Evolutionary conservation across 2,797 vertebrate species (phyloP), one percentile per base, ranked within the genome.

Genomic region (Micrastur ruficollis): DNA sequence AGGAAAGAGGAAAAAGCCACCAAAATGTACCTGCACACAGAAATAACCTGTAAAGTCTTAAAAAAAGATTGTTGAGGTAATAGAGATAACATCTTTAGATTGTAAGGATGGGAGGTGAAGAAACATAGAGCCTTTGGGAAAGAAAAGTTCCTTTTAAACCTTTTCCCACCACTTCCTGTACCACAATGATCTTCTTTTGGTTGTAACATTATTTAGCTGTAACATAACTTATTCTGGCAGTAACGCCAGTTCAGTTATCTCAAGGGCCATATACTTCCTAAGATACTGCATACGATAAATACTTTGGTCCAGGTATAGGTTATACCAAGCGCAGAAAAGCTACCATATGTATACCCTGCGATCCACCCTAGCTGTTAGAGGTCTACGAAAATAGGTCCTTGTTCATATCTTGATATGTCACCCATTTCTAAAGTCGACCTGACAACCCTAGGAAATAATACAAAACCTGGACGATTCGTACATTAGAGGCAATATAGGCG

Each of bases 141-240:
- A 58, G 63, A 50, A 75, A 92, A 79, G 65, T 81, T 95, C 71
- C 59, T 71, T 90, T 85, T 93, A 96, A 95, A 92, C 70, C 71
- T 94, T 93, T 90, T 75, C 78, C 71, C 66, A 80, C 73, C 0
- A 2, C n/a, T 73, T 81, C 50, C 52, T 55, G 62, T 50, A 52
- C 47, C 62, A 89, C 81, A 66, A 68, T 68, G 70, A 86, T 90
- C 91, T 72, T 81, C 71, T 86, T 90, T 92, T 34, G 78, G 67
- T 6, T 80, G 74, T 85, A 89, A 91, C 62, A 31, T 88, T 90
- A 86, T 81, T 95, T 63, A 96, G 81, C 81, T 86, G 47, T 26
- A 86, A 65, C n/a, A 50, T 89, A 93, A 93, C 76, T 95, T 93
- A 88, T 53, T 82, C 86, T 70, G 86, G 89, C 84, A 90, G 66